Conservation (phyloP, 2,888 invertebrate genomes). For the Pogonocherus hispidulus region DNA sequence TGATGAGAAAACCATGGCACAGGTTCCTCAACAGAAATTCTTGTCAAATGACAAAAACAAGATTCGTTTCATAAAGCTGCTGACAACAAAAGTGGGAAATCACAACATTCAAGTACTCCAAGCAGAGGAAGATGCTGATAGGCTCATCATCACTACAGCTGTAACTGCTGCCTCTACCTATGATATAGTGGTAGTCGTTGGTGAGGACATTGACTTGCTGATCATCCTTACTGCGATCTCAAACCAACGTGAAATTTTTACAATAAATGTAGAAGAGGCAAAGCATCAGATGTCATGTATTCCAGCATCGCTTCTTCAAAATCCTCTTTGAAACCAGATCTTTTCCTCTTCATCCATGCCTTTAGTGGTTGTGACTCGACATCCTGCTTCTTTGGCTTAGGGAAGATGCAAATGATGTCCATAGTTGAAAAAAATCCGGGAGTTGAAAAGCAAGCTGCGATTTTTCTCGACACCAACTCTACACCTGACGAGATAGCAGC, state of each 20-base stretch:
- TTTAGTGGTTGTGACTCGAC: slow-evolving; percentile 26
- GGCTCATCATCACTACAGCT: not conserved
- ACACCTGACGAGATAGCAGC: slow-evolving; percentile 30
- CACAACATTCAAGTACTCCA: not conserved
- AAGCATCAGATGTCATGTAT: slow-evolving; percentile 32
- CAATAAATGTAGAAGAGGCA: slow-evolving; percentile 29
- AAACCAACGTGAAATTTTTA: slow-evolving; percentile 28
- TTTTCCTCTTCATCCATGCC: slow-evolving; percentile 31
- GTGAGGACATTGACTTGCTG: not conserved
- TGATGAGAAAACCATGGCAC: not conserved
- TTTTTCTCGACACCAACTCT: slow-evolving; percentile 32
- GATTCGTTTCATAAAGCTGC: not conserved
- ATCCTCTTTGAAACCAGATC: slow-evolving; percentile 26
- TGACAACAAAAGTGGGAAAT: not conserved
- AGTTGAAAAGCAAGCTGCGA: slow-evolving; percentile 28
- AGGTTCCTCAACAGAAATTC: not conserved
- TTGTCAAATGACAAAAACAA: not conserved
- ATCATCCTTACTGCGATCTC: slow-evolving; percentile 14
- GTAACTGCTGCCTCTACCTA: too few species aligned
- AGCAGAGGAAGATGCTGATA: not conserved
- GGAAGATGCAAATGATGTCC: slow-evolving; percentile 29
- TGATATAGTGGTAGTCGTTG: not conserved
- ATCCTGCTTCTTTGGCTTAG: slow-evolving; percentile 24
- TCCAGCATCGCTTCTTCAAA: slow-evolving; percentile 31
- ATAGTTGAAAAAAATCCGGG: slow-evolving; percentile 30